Conservation (phyloP, 1,140 invertebrate genomes). For the Kradibia gibbosae region DNA sequence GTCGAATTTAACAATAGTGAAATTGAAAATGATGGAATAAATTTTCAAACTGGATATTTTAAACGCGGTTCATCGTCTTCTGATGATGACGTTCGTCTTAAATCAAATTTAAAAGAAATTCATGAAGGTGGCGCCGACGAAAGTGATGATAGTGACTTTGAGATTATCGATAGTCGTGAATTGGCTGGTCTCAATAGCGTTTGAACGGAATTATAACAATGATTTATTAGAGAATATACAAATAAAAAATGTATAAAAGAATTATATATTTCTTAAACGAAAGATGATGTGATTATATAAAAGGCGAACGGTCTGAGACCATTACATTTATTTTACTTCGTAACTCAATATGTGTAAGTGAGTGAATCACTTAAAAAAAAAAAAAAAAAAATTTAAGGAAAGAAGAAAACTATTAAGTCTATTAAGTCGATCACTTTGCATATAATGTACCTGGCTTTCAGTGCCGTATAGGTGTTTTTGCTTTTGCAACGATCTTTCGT, state of each 20-base stretch:
- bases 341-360: background rate
- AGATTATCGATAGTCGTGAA: constrained; percentile 68
- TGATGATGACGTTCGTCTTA: constrained; percentile 64
- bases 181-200: constrained; percentile 58
- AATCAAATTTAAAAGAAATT: constrained; percentile 34
- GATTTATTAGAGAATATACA: background rate
- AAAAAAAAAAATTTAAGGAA: constrained; percentile 33
- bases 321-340: background rate
- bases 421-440: constrained; percentile 32
- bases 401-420: constrained; percentile 26
- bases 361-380: background rate
- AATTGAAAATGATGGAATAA: constrained; percentile 56
- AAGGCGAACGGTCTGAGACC: constrained; percentile 5
- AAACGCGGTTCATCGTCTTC: constrained; percentile 65
- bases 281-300: background rate
- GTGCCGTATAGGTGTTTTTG: constrained; percentile 58
- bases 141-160: constrained; percentile 67
- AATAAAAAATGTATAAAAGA: constrained; percentile 19
- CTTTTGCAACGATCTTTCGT: constrained; percentile 56
- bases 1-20: constrained; percentile 64
- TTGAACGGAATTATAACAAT: constrained; percentile 50
- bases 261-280: constrained; percentile 35
- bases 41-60: constrained; percentile 55
- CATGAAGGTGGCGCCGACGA: constrained; percentile 61
- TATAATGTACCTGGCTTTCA: constrained; percentile 56